Base-by-base conservation (phyloP, 2,113 vertebrate species). In the Merops nubicus region DNA sequence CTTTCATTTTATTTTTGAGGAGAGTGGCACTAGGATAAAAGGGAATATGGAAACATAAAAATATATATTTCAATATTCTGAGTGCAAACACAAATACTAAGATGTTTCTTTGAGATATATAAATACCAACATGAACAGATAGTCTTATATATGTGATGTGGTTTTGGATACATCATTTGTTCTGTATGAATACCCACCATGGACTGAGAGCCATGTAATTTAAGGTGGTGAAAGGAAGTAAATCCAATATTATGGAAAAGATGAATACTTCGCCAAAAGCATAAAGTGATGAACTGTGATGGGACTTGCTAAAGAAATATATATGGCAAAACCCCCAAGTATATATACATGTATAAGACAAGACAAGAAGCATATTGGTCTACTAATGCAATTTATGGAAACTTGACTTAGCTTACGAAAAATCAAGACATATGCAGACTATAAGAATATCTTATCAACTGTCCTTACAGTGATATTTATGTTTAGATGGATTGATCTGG, bases 71-170 rank as follows among this genome's bases (percentile, higher is more conserved):
- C 85, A 91, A 81, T 90, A 93, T 92, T 93, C 68, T 78, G 43
- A 93, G 42, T 85, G 64, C 91, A 96, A 96, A 96, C 74, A 94
- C 82, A 91, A 96, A 93, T 62, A 86, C 34, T 25, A 84, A 88
- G 36, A 45, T 74, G 50, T 94, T 94, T 96, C 62, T 77, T 85
- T 84, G 75, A 94, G 75, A 45, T 86, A 43, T 45, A 88, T 40
- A 77, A 78, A 47, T 85, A 76, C 78, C 73, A 94, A 76, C 79
- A 78, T 4, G 33, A 67, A 68, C 57, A 88, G 12, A 23, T 51
- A 90, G 47, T 45, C 13, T 69, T 75, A 77, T 47, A n/a, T 31
- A 36, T 60, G 28, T 62, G 57, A 45, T 74, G 8, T 62, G 23
- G 20, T 47, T 87, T 84, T 63, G 31, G 28, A 43, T 76, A 60